These are phyloP conservation scores for Protophormia terraenovae DNA, from an alignment of 2,888 invertebrate genomes.

Conservation along the genomic window DNA sequence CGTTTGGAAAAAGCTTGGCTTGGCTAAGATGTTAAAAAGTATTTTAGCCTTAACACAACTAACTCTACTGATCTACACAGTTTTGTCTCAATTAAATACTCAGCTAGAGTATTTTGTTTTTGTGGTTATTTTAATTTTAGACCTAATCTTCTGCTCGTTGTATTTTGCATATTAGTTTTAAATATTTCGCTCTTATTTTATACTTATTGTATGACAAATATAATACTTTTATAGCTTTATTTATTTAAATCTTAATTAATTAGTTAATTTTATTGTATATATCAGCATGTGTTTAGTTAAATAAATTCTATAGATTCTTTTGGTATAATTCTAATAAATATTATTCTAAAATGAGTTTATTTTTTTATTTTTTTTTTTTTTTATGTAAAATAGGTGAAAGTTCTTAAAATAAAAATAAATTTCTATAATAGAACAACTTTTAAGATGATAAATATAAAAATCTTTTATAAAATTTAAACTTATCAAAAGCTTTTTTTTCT, in stretches of 20 bases:
- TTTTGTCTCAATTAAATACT: background rate
- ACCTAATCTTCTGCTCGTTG: background rate
- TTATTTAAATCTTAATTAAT: background rate
- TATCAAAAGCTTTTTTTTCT: background rate
- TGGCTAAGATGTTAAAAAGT: background rate
- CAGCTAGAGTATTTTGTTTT: background rate
- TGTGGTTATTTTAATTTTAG: background rate
- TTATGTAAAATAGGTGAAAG: constrained; percentile 7
- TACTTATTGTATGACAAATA: background rate
- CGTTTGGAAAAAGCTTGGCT: background rate
- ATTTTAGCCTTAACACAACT: background rate
- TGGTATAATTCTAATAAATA: too few species aligned
- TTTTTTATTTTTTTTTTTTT: background rate
- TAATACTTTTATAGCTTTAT: background rate
- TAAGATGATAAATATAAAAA: background rate
- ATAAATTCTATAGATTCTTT: background rate
- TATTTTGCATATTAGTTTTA: background rate
- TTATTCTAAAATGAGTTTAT: too few species aligned
- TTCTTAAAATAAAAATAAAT: background rate
- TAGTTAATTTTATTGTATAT: background rate
- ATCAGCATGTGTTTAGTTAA: background rate
- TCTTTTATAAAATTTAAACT: background rate
- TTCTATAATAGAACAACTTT: background rate
- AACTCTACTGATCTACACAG: background rate
- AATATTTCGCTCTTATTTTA: background rate